Evolutionary conservation across 2,113 vertebrate species (phyloP).

Genomic region (Salvelinus fontinalis): DNA sequence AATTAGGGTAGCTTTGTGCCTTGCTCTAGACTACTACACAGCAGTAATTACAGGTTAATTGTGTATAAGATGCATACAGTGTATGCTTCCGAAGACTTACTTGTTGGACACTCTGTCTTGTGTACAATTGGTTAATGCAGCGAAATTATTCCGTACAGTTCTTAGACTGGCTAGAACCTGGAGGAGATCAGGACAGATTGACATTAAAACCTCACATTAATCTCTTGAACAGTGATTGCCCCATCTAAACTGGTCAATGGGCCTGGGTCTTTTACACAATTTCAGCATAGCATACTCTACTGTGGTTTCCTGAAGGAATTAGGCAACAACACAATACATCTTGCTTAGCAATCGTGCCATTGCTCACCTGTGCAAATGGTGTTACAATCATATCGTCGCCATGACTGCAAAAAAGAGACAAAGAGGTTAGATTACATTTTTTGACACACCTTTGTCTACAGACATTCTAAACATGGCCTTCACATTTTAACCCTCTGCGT

Average conservation of each 20-base stretch:
- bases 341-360: neutral
- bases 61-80: neutral
- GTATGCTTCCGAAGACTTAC: conserved; percentile 73
- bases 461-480: neutral
- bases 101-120: conserved; percentile 93
- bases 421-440: neutral
- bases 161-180: conserved; percentile 97
- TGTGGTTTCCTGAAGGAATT: neutral
- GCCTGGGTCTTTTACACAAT: neutral
- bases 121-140: conserved; percentile 96
- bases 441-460: neutral
- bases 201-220: neutral
- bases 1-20: no score
- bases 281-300: neutral
- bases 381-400: conserved; percentile 99
- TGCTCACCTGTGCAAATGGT: conserved; percentile 97
- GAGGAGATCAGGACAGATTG: conserved; percentile 4
- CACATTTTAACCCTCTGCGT: neutral
- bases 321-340: neutral
- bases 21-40: neutral
- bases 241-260: neutral
- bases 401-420: conserved; percentile 82
- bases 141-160: conserved; percentile 98
- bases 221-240: neutral
- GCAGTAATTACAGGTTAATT: neutral